Base-by-base conservation (phyloP, 2,888 invertebrate species). In the Drosophila neonasuta region DNA sequence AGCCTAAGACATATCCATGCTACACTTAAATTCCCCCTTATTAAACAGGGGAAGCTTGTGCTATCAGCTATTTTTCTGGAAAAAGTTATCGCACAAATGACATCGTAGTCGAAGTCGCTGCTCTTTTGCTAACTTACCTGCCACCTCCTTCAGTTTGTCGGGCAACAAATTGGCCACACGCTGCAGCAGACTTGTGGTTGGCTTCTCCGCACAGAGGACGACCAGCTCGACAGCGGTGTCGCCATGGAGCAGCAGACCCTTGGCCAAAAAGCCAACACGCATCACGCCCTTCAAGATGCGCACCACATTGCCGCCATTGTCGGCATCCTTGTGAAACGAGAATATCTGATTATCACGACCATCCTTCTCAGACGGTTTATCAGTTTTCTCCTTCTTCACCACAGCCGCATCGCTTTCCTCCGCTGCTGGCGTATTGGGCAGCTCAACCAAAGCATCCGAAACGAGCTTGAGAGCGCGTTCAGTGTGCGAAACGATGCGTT, bases 401-500 rank as follows among this genome's bases (percentile, higher is more conserved):
- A 82, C 80, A 5, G 85, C 80, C 5, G 85, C 66, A 0, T 79
- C 87, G 13, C 10, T 36, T 3, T 74, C 74, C n/a, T 42, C 41
- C 7, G 34, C 45, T 6, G 17, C 39, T 29, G 68, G n/a, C 1
- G 60, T 13, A 58, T 75, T 83, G 3, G 87, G 82, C 59, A 83
- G 90, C 65, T 95, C 96, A 2, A 95, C 95, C 84, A 97, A 93
- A 68, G 95, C 93, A 91, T 99, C 99, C 0, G 98, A 97, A 3
- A 99, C 97, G 81, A 95, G 94, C 92, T 99, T 99, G 73, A 99
- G 93, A 34, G 98, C 97, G 72, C 96, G 95, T 92, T 99, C 99
- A 15, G 97, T 96, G 89, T 97, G 96, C 3, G 96, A 96, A 11
- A 99, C 98, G 77, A 96, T 96, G 85, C 96, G 95, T 91, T 99